Conservation (phyloP, 2,113 vertebrate species). For the Stigmatopora argus region DNA sequence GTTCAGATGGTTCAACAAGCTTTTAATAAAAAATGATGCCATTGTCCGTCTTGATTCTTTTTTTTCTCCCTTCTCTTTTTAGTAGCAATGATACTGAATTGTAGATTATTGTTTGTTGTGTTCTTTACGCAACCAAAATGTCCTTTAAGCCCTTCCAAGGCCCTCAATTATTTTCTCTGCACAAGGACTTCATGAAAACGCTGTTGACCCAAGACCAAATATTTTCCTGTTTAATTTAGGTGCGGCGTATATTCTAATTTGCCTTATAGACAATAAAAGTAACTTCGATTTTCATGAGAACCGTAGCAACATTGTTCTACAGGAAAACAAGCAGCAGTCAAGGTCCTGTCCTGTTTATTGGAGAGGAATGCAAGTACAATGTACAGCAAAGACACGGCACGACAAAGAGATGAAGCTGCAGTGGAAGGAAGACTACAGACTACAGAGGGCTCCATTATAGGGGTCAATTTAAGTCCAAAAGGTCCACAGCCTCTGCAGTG, state of each 20-base stretch:
- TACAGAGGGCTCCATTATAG: neutral
- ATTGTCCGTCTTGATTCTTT: constrained; percentile 37
- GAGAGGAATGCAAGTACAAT: constrained; percentile 83
- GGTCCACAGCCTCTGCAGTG: neutral
- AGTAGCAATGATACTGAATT: neutral
- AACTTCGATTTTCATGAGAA: neutral
- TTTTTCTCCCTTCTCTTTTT: neutral
- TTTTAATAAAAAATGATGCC: constrained; percentile 69
- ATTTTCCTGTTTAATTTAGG: too few species aligned
- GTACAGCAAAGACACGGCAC: constrained; percentile 92
- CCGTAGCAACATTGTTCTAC: too few species aligned
- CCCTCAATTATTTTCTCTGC: neutral
- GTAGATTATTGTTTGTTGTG: neutral
- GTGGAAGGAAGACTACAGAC: constrained; percentile 37
- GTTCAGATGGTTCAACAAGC: constrained; percentile 58
- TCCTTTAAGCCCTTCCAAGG: neutral
- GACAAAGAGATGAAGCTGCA: constrained; percentile 68
- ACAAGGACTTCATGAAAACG: neutral
- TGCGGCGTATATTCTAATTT: too few species aligned
- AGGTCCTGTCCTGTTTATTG: constrained; percentile 68
- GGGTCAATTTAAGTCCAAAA: neutral
- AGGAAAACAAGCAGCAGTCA: neutral
- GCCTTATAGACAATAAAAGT: too few species aligned
- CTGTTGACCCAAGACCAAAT: neutral
- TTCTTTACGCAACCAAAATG: neutral